Base-by-base conservation (phyloP, 2,113 vertebrate species). In the Amblyornis subalaris region DNA sequence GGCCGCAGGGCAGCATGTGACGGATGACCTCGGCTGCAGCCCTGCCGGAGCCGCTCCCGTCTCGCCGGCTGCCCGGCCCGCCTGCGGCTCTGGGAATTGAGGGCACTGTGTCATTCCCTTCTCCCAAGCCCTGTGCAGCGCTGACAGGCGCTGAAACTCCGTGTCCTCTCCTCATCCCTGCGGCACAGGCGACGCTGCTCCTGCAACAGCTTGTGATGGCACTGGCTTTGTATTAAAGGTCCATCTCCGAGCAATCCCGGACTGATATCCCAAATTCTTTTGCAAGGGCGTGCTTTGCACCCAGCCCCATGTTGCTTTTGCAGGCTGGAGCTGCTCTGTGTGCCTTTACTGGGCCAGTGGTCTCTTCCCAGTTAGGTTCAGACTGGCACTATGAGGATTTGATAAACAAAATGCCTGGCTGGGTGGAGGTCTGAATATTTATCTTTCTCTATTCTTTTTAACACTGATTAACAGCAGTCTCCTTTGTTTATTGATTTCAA, bases 401-500 rank as follows among this genome's bases (percentile, higher is more conserved):
- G 5, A 16, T 22, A 29, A 69, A n/a, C 35, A 44, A 93, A 88
- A 74, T 51, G 26, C 31, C 29, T 85, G 36, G 23, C 83, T 81
- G 5, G 9, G 5, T 70, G 60, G 33, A 70, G 42, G 6, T 92
- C 72, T 58, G 82, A 60, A 84, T 84, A 57, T 57, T 84, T 66
- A 51, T 31, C 75, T n/a, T 67, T 71, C 31, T 48, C 72, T 64
- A 25, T 58, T 83, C 57, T 85, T 93, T 89, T 71, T 75, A 55
- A 69, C 3, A 1, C 31, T 91, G 85, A 95, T 94, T 93, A 84
- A 44, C 84, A 79, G 44, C 74, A 85, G n/a, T 40, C 36, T 79
- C 4, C 38, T 82, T 69, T 94, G 70, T 85, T 67, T 76, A 73
- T 83, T 58, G 71, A 92, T 95, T 91, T 94, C 54, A 62, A 75